Evolutionary conservation across 2,113 vertebrate genomes (phyloP), one percentile per base, ranked within the genome.

Genomic region (Oxyura jamaicensis): DNA sequence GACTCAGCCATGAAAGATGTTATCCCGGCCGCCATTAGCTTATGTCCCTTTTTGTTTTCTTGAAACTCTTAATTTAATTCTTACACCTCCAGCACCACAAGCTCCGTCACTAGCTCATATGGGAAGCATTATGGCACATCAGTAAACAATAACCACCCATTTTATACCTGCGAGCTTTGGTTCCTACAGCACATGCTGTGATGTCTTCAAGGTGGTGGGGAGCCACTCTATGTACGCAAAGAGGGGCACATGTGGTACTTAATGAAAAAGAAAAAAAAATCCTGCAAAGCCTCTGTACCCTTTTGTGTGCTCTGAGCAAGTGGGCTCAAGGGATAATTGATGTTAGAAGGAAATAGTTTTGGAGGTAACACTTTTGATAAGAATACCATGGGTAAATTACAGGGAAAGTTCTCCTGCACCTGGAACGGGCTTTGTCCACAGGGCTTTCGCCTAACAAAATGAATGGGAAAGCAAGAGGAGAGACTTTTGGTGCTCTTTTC

Each of bases 321-420:
- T 22, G 0, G 0, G 81, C 76, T 90, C 79, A 80, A 85, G 66
- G 72, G 21, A 90, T 83, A 93, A 95, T 94, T 95, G 95, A 92
- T 18, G 20, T 74, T 75, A 72, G 83, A 95, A 94, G 93, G 89
- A 96, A 95, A 78, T 55, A 52, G 69, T 93, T 97, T 60, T 76
- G 46, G 86, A 93, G 74, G 88, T 58, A 94, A 95, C 77, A n/a
- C 52, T 95, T 86, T 81, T 95, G 89, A 71, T 92, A 95, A 92
- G 80, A 88, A 76, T 82, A 91, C 35, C 28, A 41, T 20, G 71
- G 73, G 78, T 88, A 90, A 94, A 86, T 94, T 59, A 93, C 79
- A 95, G 91, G 93, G 95, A 96, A 93, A 79, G 82, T 50, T 83
- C 69, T 90, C 73, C 92, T 50, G 63, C 41, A 96, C 84, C 65